Percentiles rank a stretch among this genome's conserved stretches.
These are phyloP conservation scores for Styela plicata DNA, from an alignment of 23 tunicate genomes.

Conservation along the genomic window DNA sequence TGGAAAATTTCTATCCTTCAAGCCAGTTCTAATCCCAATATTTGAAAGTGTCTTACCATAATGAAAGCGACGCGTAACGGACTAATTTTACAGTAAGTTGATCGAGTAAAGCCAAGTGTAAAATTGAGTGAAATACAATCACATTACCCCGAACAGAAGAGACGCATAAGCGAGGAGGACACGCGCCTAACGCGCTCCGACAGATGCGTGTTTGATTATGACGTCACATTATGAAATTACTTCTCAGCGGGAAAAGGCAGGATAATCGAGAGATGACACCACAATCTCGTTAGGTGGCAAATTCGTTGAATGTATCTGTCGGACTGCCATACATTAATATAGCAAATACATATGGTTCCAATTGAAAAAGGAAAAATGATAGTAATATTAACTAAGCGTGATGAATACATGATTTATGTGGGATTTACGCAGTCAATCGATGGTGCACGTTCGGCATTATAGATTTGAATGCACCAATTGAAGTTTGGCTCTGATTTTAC, in stretches of 20 bases:
- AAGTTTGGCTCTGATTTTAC: too few relatives aligned
- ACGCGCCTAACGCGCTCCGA: conserved; percentile 2
- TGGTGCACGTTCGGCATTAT: too few relatives aligned
- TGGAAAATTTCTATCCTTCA: too few relatives aligned
- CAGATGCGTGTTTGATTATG: conserved; percentile 17
- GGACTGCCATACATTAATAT: neutral
- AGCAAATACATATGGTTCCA: neutral
- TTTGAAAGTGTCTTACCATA: too few relatives aligned
- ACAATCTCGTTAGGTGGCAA: conserved; percentile 4
- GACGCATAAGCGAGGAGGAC: neutral
- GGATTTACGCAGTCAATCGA: too few relatives aligned
- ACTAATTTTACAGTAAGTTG: neutral
- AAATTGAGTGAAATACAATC: neutral
- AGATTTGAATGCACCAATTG: too few relatives aligned
- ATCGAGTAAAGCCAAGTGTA: neutral
- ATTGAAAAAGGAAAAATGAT: too few relatives aligned
- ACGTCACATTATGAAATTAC: conserved; percentile 21
- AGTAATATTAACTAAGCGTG: too few relatives aligned
- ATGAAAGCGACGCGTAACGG: neutral
- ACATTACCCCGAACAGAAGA: neutral
- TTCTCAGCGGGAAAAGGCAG: neutral
- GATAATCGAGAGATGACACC: conserved; percentile 1
- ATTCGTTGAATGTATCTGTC: neutral
- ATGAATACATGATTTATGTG: too few relatives aligned
- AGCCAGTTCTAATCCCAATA: too few relatives aligned